These are phyloP conservation scores for Hydrochoerus hydrochaeris DNA, from an alignment of 2,113 vertebrate species.

Conservation along the genomic window DNA sequence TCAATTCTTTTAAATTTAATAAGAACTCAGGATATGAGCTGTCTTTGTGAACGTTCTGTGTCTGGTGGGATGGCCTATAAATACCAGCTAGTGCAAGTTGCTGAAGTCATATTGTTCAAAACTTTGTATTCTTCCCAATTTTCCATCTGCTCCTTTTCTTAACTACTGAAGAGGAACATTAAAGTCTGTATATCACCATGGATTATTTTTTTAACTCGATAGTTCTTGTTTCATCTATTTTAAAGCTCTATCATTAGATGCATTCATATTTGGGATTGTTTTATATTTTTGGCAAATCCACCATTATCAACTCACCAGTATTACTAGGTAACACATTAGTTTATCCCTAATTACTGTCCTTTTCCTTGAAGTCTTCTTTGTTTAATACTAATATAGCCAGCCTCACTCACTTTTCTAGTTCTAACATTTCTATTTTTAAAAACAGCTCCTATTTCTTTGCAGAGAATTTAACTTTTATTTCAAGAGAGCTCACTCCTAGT, in stretches of 20 bases:
- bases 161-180: neutral
- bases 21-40: neutral
- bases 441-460: neutral
- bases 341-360: neutral
- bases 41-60: neutral
- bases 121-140: neutral
- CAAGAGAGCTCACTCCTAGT: neutral
- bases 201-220: neutral
- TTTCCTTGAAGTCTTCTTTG: neutral
- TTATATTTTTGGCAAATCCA: neutral
- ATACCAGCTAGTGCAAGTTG: neutral
- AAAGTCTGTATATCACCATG: neutral
- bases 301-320: neutral
- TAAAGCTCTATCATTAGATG: neutral
- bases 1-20: neutral
- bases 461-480: neutral
- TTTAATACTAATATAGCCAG: neutral
- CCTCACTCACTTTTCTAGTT: neutral
- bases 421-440: neutral
- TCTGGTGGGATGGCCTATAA: neutral
- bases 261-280: neutral
- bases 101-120: neutral
- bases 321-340: neutral
- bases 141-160: neutral
- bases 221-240: neutral